A percentile compares a stretch with the other conserved stretches of the same genome.
phyloP scores from a whole-genome alignment of 2,888 invertebrate species.

The Elegia similella region DNA sequence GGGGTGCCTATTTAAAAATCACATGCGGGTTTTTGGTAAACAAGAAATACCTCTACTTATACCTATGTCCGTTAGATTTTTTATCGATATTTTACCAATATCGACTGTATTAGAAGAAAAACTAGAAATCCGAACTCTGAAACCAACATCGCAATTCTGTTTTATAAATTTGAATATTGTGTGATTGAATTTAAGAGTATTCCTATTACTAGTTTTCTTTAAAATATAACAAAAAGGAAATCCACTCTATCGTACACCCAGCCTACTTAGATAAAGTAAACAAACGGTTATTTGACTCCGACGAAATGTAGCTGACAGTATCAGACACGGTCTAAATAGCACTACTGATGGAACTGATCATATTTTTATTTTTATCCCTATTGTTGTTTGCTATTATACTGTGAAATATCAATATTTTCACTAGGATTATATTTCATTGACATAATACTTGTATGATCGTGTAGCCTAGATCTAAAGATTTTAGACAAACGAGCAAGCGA shows the following conservation, averaged over 20 bases:
- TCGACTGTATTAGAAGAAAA: too few species aligned
- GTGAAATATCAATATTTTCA: not conserved
- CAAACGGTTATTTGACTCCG: slow-evolving; percentile 3
- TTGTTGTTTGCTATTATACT: slow-evolving; percentile 13
- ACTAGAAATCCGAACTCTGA: too few species aligned
- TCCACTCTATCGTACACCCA: not conserved
- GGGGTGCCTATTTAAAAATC: too few species aligned
- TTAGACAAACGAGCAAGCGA: too few species aligned
- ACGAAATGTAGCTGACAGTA: not conserved
- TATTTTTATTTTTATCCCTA: not conserved
- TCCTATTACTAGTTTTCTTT: too few species aligned
- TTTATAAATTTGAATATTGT: too few species aligned
- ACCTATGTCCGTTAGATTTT: too few species aligned
- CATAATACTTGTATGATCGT: slow-evolving; percentile 4
- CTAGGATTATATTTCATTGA: slow-evolving; percentile 5
- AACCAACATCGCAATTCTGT: too few species aligned
- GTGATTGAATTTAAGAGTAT: too few species aligned
- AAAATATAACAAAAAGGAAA: not conserved
- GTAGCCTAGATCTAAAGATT: slow-evolving; percentile 17
- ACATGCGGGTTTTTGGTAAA: too few species aligned
- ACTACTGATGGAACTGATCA: not conserved
- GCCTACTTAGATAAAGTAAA: not conserved
- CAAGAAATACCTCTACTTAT: too few species aligned
- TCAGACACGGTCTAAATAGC: slow-evolving; percentile 5
- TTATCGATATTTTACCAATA: too few species aligned